Evolutionary conservation across 2,797 vertebrate genomes (phyloP).

Genomic region (Alauda arvensis): DNA sequence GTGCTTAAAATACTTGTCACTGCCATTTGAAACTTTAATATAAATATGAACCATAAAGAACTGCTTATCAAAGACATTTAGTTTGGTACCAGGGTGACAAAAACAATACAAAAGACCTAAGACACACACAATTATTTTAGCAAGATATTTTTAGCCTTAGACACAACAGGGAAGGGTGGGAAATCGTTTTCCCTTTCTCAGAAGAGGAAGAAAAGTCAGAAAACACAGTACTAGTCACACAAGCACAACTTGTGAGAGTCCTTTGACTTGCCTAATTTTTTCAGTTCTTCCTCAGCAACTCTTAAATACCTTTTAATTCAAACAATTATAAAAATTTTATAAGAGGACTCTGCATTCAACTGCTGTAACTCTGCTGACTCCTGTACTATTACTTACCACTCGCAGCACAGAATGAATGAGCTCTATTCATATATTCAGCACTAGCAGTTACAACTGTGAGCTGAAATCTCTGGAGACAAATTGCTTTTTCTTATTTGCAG

Average conservation of each 20-base stretch:
- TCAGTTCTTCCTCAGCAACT: background rate
- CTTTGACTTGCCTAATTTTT: background rate
- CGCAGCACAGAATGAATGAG: constrained; percentile 6
- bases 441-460: background rate
- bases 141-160: background rate
- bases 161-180: background rate
- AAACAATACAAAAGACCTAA: background rate
- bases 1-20: background rate
- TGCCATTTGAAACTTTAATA: background rate
- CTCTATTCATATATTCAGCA: constrained; percentile 2
- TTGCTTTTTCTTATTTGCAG: background rate
- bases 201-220: background rate
- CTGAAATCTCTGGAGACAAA: constrained; percentile 4
- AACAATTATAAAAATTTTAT: background rate
- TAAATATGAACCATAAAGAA: background rate
- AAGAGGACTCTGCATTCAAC: background rate
- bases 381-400: background rate
- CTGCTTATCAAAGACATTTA: background rate
- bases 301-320: background rate
- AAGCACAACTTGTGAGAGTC: background rate
- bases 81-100: background rate
- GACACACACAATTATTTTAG: background rate
- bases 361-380: background rate
- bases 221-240: background rate
- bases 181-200: background rate